Conservation (phyloP, 2,888 invertebrate genomes). For the Hyalella azteca region DNA sequence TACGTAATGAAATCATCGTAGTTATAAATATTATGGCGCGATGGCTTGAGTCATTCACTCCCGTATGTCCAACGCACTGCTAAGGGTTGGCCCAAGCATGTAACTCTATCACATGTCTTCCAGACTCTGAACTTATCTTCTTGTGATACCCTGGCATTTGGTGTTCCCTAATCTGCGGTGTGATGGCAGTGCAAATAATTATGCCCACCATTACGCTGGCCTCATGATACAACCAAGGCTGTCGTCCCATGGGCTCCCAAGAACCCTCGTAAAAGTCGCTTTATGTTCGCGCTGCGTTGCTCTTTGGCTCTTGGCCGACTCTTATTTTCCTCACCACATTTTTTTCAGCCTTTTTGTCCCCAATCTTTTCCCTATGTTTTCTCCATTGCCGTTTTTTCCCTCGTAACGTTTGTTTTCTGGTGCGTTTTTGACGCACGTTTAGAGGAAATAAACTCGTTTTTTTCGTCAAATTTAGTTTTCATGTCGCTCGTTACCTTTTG, state of each 20-base stretch:
- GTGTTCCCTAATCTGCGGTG: not conserved
- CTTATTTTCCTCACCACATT: not conserved
- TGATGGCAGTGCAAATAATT: not conserved
- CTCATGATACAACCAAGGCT: not conserved
- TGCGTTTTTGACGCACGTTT: not conserved
- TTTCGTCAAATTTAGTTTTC: too few relatives aligned
- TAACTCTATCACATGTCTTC: too few relatives aligned
- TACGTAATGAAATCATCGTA: too few relatives aligned
- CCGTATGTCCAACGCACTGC: too few relatives aligned
- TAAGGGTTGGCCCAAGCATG: too few relatives aligned
- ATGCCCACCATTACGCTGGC: not conserved
- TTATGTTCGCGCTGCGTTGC: slow-evolving; percentile 2
- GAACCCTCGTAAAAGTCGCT: slow-evolving; percentile 10
- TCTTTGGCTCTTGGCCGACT: not conserved
- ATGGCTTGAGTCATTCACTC: too few relatives aligned
- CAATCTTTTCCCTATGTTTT: not conserved
- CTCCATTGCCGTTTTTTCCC: too few relatives aligned
- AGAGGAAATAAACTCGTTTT: too few relatives aligned
- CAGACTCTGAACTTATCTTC: too few relatives aligned
- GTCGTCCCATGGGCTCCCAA: not conserved
- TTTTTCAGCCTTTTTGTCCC: not conserved
- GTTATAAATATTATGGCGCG: too few relatives aligned
- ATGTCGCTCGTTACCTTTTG: too few relatives aligned
- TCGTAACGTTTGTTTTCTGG: not conserved
- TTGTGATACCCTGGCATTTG: too few relatives aligned